Percentiles rank a stretch among this genome's conserved stretches.
These are phyloP conservation scores for Zygothrica quintamaculata DNA, from an alignment of 2,888 invertebrate genomes.

Conservation along the genomic window DNA sequence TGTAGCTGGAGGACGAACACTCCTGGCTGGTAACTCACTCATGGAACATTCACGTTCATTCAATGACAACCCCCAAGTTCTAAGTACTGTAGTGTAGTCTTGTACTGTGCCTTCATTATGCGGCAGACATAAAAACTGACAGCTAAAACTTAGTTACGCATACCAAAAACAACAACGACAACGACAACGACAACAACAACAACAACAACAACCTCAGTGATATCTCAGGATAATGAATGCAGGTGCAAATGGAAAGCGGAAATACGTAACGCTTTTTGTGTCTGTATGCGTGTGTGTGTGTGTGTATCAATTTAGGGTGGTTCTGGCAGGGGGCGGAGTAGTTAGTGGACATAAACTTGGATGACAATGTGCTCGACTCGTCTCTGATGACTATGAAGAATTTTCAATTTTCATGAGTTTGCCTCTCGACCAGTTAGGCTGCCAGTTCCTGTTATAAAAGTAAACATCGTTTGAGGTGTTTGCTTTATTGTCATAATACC, in stretches of 20 bases:
- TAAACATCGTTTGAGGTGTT: conserved; percentile 65
- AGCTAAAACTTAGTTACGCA: conserved; percentile 79
- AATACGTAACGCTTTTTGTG: conserved; percentile 77
- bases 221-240: conserved; percentile 71
- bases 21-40: conserved; percentile 2
- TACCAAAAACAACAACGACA: conserved; percentile 39
- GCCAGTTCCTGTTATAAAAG: conserved; percentile 29
- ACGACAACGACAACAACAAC: conserved; percentile 4
- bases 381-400: conserved; percentile 71
- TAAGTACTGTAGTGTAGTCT: background rate
- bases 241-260: conserved; percentile 78
- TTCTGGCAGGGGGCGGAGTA: too few species aligned
- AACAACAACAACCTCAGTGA: conserved; percentile 24
- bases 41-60: background rate
- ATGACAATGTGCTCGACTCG: conserved; percentile 41
- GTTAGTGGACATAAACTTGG: conserved; percentile 48
- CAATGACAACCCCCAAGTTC: conserved; percentile 12
- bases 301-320: conserved; percentile 27
- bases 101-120: conserved; percentile 43
- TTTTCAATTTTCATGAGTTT: conserved; percentile 80
- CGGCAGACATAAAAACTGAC: conserved; percentile 65
- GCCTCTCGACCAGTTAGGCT: conserved; percentile 66
- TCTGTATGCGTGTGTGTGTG: conserved; percentile 25
- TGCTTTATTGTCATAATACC: conserved; percentile 64
- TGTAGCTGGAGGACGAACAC: conserved; percentile 54